Base-by-base conservation (phyloP, 2,888 invertebrate species). In the Macropis europaea region DNA sequence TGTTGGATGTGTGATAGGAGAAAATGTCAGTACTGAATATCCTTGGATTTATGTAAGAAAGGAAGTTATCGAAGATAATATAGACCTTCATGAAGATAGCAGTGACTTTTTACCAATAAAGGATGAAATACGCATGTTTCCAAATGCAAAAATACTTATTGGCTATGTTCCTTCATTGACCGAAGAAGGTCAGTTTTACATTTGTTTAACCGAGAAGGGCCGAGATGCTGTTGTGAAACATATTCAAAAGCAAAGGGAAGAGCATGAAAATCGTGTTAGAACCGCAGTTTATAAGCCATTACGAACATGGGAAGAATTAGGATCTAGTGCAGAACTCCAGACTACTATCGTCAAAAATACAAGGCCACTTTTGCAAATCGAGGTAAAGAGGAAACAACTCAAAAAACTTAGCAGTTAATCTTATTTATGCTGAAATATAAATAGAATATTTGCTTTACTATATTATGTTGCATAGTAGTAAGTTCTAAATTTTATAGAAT, bases 31-130 rank as follows among this genome's bases (percentile, higher is more conserved):
- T 0, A 92, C 93, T 15, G 95, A 95, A 86, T 93, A 92, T 82
- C 95, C 95, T 0, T 96, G 95, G 95, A 94, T 93, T 70, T 91
- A 91, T 68, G 90, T 95, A 0, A 90, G 90, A 17, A 95, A 93
- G 86, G 91, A 92, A 30, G 90, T 92, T 43, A 90, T 96, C 1
- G 90, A 92, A 52, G 94, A 95, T 79, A 91, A 92, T 56, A 91
- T 95, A 48, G 93, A 93, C 2, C 73, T 92, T 0, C 91, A 93
- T 42, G 92, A 92, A 13, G 92, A 91, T 66, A 90, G 88, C 64
- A 91, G 91, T 5, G 92, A 92, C 54, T 92, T 92, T 73, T 63
- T 91, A 7, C 86, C 90, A 0, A 73, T 91, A 3, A 89, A 88
- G 50, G 77, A 88, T 1, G 88, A 91, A 69, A 88, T 92, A 32